These are phyloP conservation scores for Cotesia glomerata DNA, from an alignment of 1,140 invertebrate species.

Conservation along the genomic window DNA sequence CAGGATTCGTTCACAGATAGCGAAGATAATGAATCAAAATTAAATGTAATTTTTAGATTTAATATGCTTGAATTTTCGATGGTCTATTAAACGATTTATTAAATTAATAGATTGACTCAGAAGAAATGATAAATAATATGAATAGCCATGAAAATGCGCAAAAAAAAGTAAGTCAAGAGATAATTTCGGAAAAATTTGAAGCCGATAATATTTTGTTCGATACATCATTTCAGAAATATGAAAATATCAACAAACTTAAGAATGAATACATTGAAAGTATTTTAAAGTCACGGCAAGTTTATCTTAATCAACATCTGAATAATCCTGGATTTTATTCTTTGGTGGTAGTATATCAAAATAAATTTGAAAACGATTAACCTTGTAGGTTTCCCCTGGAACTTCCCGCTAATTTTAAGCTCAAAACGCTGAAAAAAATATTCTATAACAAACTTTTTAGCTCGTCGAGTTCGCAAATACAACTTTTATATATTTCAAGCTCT, in stretches of 20 bases:
- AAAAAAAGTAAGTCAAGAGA: background rate
- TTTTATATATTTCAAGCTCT: too few relatives aligned
- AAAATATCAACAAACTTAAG: conserved; percentile 35
- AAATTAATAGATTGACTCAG: conserved; percentile 40
- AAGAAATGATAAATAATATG: conserved; percentile 45
- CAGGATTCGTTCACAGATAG: too few relatives aligned
- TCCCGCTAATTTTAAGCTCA: too few relatives aligned
- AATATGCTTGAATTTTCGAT: background rate
- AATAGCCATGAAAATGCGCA: conserved; percentile 28
- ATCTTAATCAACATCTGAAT: conserved; percentile 42
- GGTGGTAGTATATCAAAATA: conserved; percentile 29
- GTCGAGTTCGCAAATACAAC: too few relatives aligned
- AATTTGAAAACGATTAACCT: too few relatives aligned
- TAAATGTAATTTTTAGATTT: background rate
- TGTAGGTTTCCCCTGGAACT: too few relatives aligned
- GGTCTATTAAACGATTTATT: background rate
- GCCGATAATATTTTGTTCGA: conserved; percentile 38
- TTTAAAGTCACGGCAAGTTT: conserved; percentile 42
- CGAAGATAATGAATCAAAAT: too few relatives aligned
- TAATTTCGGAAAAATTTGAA: conserved; percentile 20
- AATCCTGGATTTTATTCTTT: conserved; percentile 48
- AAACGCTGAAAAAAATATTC: too few relatives aligned
- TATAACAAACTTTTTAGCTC: too few relatives aligned
- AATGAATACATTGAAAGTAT: conserved; percentile 38
- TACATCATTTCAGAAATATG: background rate